phyloP scores from a whole-genome alignment of 2,888 invertebrate species.

The Athalia cordata region DNA sequence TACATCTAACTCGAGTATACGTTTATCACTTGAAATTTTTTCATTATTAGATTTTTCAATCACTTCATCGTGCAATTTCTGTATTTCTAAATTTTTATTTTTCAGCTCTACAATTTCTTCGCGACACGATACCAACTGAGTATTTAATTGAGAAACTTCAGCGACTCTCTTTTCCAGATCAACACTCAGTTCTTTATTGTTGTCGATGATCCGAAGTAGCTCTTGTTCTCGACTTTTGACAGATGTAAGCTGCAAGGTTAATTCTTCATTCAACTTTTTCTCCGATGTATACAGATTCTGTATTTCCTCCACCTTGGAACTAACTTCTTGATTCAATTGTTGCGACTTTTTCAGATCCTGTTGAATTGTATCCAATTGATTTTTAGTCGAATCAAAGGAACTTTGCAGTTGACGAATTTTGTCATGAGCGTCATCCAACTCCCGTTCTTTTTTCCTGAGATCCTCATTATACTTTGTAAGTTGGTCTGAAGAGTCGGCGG shows the following conservation, averaged over 20 bases:
- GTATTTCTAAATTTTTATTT: constrained; percentile 70
- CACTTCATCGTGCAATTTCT: constrained; percentile 73
- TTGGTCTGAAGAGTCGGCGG: constrained; percentile 77
- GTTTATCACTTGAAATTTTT: constrained; percentile 56
- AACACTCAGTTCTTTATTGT: constrained; percentile 73
- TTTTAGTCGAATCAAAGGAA: constrained; percentile 55
- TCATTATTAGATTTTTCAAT: constrained; percentile 58
- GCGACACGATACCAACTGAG: constrained; percentile 57
- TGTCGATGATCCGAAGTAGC: constrained; percentile 50
- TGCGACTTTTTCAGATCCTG: constrained; percentile 56
- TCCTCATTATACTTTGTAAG: constrained; percentile 71
- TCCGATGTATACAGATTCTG: constrained; percentile 56
- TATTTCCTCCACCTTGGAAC: constrained; percentile 55
- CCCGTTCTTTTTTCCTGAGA: constrained; percentile 68
- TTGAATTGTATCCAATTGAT: constrained; percentile 54
- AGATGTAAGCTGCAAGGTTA: constrained; percentile 50
- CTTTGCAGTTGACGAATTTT: constrained; percentile 60
- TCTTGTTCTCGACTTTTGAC: constrained; percentile 55
- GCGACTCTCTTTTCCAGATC: constrained; percentile 73
- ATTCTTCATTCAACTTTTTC: constrained; percentile 53
- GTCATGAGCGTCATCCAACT: constrained; percentile 65
- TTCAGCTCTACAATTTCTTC: constrained; percentile 51
- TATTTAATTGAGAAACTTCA: constrained; percentile 66
- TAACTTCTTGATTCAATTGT: constrained; percentile 53
- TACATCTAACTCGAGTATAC: constrained; percentile 57